These are phyloP conservation scores for Cochlearius cochlearius DNA, from an alignment of 2,113 vertebrate genomes.

Conservation along the genomic window DNA sequence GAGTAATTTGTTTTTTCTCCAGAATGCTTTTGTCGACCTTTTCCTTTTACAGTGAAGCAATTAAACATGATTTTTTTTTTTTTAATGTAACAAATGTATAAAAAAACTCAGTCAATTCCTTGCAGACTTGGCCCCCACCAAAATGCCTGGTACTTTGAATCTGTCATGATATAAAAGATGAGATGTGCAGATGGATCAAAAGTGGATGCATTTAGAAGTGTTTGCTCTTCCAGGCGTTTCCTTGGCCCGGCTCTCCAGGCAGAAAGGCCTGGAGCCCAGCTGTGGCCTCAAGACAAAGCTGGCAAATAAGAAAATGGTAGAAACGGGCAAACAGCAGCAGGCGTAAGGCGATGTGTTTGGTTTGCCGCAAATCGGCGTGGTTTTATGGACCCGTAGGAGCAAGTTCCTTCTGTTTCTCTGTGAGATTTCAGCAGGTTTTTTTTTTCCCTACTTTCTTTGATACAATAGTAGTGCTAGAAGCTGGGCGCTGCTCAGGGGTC, in stretches of 20 bases:
- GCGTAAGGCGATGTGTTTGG: no score
- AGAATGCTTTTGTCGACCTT: neutral
- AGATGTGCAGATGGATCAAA: neutral
- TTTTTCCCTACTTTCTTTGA: neutral
- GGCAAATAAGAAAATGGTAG: neutral
- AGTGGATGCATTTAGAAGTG: neutral
- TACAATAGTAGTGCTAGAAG: neutral
- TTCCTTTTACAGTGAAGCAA: neutral
- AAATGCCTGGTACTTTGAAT: neutral
- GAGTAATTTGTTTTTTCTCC: neutral
- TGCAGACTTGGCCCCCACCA: fast-evolving
- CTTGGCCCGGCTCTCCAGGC: neutral
- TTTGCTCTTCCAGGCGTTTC: neutral
- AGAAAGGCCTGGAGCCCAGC: neutral
- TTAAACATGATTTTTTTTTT: neutral
- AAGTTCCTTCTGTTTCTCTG: neutral
- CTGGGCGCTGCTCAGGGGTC: neutral
- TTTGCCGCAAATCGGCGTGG: neutral
- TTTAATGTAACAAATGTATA: neutral
- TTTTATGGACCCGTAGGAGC: neutral
- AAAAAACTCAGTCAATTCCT: neutral
- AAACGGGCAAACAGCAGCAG: neutral
- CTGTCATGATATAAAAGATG: neutral
- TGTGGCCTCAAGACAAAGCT: neutral
- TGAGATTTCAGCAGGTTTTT: neutral